A percentile compares a stretch with the other conserved stretches of the same genome.
These are phyloP conservation scores for Heterotilapia buettikoferi DNA, from an alignment of 2,113 vertebrate genomes.

Conservation along the genomic window DNA sequence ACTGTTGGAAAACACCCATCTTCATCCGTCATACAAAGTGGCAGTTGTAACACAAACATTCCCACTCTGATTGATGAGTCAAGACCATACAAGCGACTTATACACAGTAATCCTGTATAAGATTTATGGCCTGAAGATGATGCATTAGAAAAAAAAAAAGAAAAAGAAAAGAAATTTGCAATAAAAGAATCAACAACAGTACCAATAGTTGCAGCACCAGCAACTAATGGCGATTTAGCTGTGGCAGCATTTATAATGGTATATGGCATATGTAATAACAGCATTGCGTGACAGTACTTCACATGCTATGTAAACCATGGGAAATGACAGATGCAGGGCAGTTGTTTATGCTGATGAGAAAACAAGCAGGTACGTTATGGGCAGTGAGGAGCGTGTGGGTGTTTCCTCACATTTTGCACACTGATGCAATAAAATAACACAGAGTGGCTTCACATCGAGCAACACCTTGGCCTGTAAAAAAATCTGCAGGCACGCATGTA, in stretches of 20 bases:
- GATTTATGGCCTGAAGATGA: constrained; percentile 48
- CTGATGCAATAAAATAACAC: constrained; percentile 13
- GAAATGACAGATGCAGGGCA: constrained; percentile 11
- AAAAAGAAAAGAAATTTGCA: constrained; percentile 36
- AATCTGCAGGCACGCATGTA: background rate
- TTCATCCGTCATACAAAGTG: constrained; percentile 63
- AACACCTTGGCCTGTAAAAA: background rate
- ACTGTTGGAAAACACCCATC: constrained; percentile 53
- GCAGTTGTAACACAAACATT: constrained; percentile 64
- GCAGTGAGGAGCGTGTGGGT: constrained; percentile 12
- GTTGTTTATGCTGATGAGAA: constrained; percentile 12
- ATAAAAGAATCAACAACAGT: constrained; percentile 51
- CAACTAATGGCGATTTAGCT: constrained; percentile 50
- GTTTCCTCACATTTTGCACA: constrained; percentile 52
- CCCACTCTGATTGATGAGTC: constrained; percentile 59
- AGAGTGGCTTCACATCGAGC: constrained; percentile 15
- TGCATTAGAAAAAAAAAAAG: background rate
- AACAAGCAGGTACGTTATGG: constrained; percentile 2
- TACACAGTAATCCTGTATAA: constrained; percentile 50
- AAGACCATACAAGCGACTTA: constrained; percentile 44
- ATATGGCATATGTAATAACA: constrained; percentile 21
- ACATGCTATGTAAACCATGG: background rate
- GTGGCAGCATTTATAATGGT: constrained; percentile 32
- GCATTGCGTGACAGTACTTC: constrained; percentile 2
- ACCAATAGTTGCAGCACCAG: background rate